Conservation (phyloP, 2,113 vertebrate species). For the Atractosteus spatula region DNA sequence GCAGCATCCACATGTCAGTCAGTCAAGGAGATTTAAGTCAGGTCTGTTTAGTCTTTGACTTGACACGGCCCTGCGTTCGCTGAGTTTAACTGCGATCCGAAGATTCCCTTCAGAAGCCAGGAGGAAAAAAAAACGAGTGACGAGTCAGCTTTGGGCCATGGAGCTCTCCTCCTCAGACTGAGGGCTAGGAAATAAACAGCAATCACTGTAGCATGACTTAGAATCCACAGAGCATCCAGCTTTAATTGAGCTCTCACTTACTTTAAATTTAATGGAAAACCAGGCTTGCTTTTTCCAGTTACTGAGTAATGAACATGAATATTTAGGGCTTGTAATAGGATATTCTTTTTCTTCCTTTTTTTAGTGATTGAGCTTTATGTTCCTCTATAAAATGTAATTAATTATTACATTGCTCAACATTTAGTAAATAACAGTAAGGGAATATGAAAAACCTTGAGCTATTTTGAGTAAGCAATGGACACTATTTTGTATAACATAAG, state of each 20-base stretch:
- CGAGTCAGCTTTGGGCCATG: slow-evolving; percentile 27
- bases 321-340: slow-evolving; percentile 22
- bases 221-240: slow-evolving; percentile 32
- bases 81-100: slow-evolving; percentile 27
- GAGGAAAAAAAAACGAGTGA: slow-evolving; percentile 20
- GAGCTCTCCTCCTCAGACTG: slow-evolving; percentile 27
- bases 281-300: slow-evolving; percentile 25
- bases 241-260: slow-evolving; percentile 41
- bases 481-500: too few relatives aligned
- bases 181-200: slow-evolving; percentile 51
- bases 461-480: too few relatives aligned
- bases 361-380: slow-evolving; percentile 22
- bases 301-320: slow-evolving; percentile 31
- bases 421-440: too few relatives aligned
- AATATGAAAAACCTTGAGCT: too few relatives aligned
- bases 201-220: slow-evolving; percentile 42
- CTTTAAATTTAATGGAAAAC: slow-evolving; percentile 31
- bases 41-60: slow-evolving; percentile 30
- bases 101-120: slow-evolving; percentile 28
- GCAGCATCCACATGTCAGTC: slow-evolving; percentile 43
- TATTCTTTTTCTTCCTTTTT: slow-evolving; percentile 27
- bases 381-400: slow-evolving; percentile 16
- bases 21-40: slow-evolving; percentile 23
- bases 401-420: too few relatives aligned
- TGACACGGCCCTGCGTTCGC: slow-evolving; percentile 31